Base-by-base conservation (phyloP, 2,888 invertebrate species). In the Heliconius hortense region DNA sequence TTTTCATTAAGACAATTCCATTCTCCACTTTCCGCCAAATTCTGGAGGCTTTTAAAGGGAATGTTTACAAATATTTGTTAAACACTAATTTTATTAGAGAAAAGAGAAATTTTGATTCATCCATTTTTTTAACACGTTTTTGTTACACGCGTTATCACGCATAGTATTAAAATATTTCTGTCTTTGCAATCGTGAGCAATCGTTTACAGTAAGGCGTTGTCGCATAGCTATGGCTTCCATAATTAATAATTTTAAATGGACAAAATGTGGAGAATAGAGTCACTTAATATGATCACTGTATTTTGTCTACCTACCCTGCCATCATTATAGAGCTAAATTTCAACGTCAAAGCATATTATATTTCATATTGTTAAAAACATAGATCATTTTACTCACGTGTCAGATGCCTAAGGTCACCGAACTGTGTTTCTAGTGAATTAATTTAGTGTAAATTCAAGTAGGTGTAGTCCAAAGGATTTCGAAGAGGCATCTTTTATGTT, bases 321-420 rank as follows among this genome's bases (percentile, higher is more conserved):
- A 56, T 11, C n/a, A 56, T 56, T 56, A 48, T 21, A 48, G 48
- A 48, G 21, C 21, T 2, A 48, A 21, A 48, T n/a, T n/a, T 56
- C n/a, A 56, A 56, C 11, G n/a, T n/a, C 53, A 68, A 53, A 69
- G 11, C 21, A 68, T 31, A 7, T 31, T 31, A 69, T 24, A 31
- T 35, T n/a, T 56, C 15, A 24, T 26, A 35, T 68, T 66, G 15
- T 66, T 48, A 48, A 43, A 66, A 64, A 66, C 24, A 43, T n/a
- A 26, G 11, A 53, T 53, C 28, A 53, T 18, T 43, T 60, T 60
- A 43, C 60, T 18, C 24, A 18, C 13, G 21, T 76, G 63, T 56
- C 4, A 43, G 35, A 24, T 24, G 56, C 68, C 73, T 69, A 64
- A 69, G 76, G 69, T 76, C 76, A 69, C 35, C 43, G 76, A 73